Evolutionary conservation across 2,113 vertebrate genomes (phyloP), one percentile per base, ranked within the genome.

Genomic region (Jacana jacana): DNA sequence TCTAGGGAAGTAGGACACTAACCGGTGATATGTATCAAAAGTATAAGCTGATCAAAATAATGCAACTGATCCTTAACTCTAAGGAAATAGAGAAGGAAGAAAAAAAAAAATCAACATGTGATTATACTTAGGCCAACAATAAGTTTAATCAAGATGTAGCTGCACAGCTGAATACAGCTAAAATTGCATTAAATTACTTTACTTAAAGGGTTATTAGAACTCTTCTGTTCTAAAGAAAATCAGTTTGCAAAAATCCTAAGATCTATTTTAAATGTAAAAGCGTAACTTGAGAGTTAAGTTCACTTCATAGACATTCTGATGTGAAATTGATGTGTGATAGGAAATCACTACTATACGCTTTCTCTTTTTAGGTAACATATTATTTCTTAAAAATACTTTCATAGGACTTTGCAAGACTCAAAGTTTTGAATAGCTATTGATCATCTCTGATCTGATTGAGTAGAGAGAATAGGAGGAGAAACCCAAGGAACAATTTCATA

Each of bases 91-190:
- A 54, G 57, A 42, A 28, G 9, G 10, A 48, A 28, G n/a, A n/a
- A 79, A 52, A 73, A 79, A 55, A 79, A 46, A 46, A 54, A 30
- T 42, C 55, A 88, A 18, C 19, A 54, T 61, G 13, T 78, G 25
- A 95, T 95, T 96, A 76, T 16, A 60, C 58, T 88, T 85, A 51
- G 10, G 54, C 77, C 70, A 89, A 94, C 80, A 97, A 77, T 64
- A 80, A 81, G 73, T 87, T 96, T 93, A 96, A 97, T 96, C 61
- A 97, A 93, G 75, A 93, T 78, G 13, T 82, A 89, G 25, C 44
- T 88, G 51, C 20, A 87, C 5, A 84, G 77, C 11, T 93, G 84
- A 96, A 89, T 95, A 64, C 46, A 81, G 65, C 42, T 88, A 87
- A 90, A 95, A 96, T 94, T 95, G 7, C 71, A 86, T 89, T 94